Base-by-base conservation (phyloP, 1,140 invertebrate species). In the Helicoverpa armigera region DNA sequence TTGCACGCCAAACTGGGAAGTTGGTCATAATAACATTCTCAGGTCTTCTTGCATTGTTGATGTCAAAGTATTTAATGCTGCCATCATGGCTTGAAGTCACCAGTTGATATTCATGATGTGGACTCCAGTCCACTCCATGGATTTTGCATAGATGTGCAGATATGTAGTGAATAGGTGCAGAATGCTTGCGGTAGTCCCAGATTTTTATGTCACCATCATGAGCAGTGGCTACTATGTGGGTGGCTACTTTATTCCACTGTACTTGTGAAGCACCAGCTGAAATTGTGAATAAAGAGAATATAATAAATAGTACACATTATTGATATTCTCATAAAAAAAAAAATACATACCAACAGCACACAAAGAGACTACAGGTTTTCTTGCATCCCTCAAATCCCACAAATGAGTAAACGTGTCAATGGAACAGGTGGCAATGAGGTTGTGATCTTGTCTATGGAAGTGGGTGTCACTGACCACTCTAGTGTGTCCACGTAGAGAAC, bases 151-250 rank as follows among this genome's bases (percentile, higher is more conserved):
- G 95, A 96, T 99, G 98, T 10, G 98, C 98, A 35, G 98, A 97
- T 85, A 99, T 98, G 86, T 99, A 99, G 88, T 98, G 98, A 1
- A 98, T 95, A 2, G 98, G 98, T 78, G 97, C 96, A 63, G 97
- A 97, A 67, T 97, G 96, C 96, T 99, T 99, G 83, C 99, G 96
- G 86, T 98, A 97, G 93, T 99, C 99, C 98, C 98, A 99, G 82
- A 99, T 97, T 93, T 98, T 97, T 10, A 99, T 96, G 95, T 99
- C 98, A 14, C 98, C 98, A 91, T 99, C 98, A 94, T 99, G 98
- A 67, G 98, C 98, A 60, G 98, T 99, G 1, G 99, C 98, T 83
- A 99, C 95, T 67, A 98, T 95, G 92, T 99, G 96, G 13, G 97
- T 96, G 10, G 97, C 97, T 48, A 98, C 96, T 88, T 97, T 97